Base-by-base conservation (phyloP, 1,140 invertebrate species). In the Cyphomyrmex costatus region DNA sequence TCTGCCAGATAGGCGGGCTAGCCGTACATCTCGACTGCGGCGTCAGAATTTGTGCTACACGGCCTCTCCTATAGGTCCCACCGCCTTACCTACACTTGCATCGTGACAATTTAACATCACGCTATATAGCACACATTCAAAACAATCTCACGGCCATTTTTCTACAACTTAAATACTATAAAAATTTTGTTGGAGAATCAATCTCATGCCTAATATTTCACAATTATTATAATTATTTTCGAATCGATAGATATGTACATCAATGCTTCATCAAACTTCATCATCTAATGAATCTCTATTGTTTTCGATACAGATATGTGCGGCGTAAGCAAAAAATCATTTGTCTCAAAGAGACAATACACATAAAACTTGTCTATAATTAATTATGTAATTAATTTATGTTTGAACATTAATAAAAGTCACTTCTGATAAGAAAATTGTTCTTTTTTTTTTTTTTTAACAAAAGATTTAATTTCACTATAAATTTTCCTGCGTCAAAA, bases 1-100 rank as follows among this genome's bases (percentile, higher is more conserved):
- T 60, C 82, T 79, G 71, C 77, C 82, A 90, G 82, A 90, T 86
- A 88, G 89, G 77, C 56, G 68, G 85, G 53, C 70, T 68, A 53
- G 63, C 73, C 65, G 86, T 88, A 88, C 77, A 90, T 85, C 71
- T 90, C 63, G 27, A 19, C 36, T 56, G 8, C 14, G 46, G 8
- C 66, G 65, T 88, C 63, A 88, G 76, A 90, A 90, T 83, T 90
- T 88, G 80, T 66, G 61, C 56, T 51, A 61, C 36, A 42, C 53
- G 19, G 16, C n/a, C n/a, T 33, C 30, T 46, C 30, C 86, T 46
- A 61, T 78, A 79, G 65, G 36, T 53, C 21, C 8, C 12, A 3
- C n/a, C 74, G 36, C 68, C 78, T 78, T 36, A 73, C 63, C 21
- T 58, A 24, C 19, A 77, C 16, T 60, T 76, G 12, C 12, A 12